These are phyloP conservation scores for Eupeodes corollae DNA, from an alignment of 1,140 invertebrate species.

Conservation along the genomic window DNA sequence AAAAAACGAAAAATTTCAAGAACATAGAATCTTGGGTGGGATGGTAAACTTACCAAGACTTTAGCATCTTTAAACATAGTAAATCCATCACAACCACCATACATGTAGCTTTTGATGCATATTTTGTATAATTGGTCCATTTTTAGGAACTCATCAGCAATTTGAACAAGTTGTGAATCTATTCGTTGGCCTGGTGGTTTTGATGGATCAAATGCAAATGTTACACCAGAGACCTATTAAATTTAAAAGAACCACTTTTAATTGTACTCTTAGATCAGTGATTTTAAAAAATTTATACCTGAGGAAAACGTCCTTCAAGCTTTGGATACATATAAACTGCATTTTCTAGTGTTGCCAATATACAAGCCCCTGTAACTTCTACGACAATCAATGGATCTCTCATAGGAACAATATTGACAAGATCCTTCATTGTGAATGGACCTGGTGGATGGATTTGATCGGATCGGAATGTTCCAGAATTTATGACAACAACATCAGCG, in stretches of 20 bases:
- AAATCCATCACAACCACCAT: slow-evolving; percentile 74
- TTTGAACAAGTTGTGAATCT: slow-evolving; percentile 56
- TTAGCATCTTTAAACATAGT: slow-evolving; percentile 56
- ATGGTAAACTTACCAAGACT: slow-evolving; percentile 49
- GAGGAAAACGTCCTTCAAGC: slow-evolving; percentile 71
- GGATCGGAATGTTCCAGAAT: slow-evolving; percentile 62
- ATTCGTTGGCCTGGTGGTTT: slow-evolving; percentile 58
- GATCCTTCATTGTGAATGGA: slow-evolving; percentile 68
- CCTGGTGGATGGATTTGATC: slow-evolving; percentile 61
- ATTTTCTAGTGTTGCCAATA: slow-evolving; percentile 72
- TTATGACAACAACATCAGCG: slow-evolving; percentile 72
- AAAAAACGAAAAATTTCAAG: slow-evolving; percentile 7
- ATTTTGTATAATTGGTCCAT: slow-evolving; percentile 60
- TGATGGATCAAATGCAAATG: slow-evolving; percentile 73
- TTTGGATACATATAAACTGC: slow-evolving; percentile 60
- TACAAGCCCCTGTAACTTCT: slow-evolving; percentile 46
- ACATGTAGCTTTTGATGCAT: slow-evolving; percentile 71
- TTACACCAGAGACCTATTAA: slow-evolving; percentile 61
- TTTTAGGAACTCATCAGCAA: slow-evolving; percentile 74
- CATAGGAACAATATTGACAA: slow-evolving; percentile 74
- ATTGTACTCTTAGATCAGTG: neutral
- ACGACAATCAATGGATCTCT: slow-evolving; percentile 71
- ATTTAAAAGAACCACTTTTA: slow-evolving; percentile 36
- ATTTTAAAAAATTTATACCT: slow-evolving; percentile 38
- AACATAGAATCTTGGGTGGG: neutral